A percentile compares a stretch with the other conserved stretches of the same genome.
Evolutionary conservation across 2,888 invertebrate genomes (phyloP).

Genomic region (Chrysolina haemoptera): DNA sequence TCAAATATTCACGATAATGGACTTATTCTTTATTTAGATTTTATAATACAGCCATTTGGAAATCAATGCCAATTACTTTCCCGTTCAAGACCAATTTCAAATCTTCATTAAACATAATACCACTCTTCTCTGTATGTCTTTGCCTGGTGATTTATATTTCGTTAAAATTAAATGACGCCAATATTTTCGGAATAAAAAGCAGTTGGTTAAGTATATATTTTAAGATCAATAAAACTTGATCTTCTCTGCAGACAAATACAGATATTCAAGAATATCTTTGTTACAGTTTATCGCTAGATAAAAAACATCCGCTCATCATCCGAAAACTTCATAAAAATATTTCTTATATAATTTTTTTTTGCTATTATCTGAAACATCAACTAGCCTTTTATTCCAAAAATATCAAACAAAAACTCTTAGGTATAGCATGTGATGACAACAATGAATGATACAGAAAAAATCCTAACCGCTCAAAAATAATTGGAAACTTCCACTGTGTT

Average conservation of each 20-base stretch:
- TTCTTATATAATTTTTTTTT: not conserved
- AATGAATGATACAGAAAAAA: constrained; percentile 7
- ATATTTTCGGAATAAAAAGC: not conserved
- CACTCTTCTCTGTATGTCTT: not conserved
- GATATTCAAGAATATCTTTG: too few species aligned
- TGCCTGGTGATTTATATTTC: not conserved
- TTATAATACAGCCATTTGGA: not conserved
- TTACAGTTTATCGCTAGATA: too few species aligned
- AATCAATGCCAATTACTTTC: not conserved
- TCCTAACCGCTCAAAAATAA: constrained; percentile 19
- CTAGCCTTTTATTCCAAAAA: not conserved
- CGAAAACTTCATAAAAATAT: not conserved
- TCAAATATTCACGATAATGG: not conserved
- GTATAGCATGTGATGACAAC: constrained; percentile 1
- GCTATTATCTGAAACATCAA: not conserved
- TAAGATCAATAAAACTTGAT: not conserved
- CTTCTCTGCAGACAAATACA: too few species aligned
- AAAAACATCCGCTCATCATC: not conserved
- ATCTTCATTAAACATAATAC: not conserved
- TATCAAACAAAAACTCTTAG: not conserved
- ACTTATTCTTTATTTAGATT: not conserved
- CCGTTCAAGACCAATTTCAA: not conserved
- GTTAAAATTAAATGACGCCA: too few species aligned
- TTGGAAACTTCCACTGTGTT: not conserved
- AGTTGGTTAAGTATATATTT: not conserved